A percentile compares a stretch with the other conserved stretches of the same genome.
Conservation (phyloP, 2,797 vertebrate species). For the Clarias fuscus region DNA sequence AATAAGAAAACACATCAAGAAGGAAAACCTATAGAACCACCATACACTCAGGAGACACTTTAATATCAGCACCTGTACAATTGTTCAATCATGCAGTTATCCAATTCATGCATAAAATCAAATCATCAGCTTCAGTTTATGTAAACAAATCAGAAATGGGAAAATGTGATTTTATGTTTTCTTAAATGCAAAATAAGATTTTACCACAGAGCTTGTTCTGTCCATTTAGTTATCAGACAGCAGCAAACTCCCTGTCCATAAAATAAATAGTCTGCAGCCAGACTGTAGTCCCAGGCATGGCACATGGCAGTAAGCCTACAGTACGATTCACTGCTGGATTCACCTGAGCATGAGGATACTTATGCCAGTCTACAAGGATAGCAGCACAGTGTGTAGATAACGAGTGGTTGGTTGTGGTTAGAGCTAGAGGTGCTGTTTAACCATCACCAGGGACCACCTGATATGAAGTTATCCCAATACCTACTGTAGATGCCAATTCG, state of each 20-base stretch:
- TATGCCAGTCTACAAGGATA: background rate
- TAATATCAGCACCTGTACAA: background rate
- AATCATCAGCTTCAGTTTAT: background rate
- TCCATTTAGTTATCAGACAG: background rate
- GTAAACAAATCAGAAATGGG: background rate
- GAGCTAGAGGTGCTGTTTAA: background rate
- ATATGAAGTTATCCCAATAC: no score
- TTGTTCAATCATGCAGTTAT: background rate
- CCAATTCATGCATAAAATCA: background rate
- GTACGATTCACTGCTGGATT: no score
- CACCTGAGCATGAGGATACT: background rate
- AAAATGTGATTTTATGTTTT: background rate
- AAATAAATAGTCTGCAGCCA: background rate
- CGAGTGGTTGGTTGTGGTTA: background rate
- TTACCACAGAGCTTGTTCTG: background rate
- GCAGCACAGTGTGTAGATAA: background rate
- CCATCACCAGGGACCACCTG: no score
- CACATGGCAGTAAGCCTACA: no score
- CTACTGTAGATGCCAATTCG: no score
- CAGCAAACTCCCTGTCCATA: no score
- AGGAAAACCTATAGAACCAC: background rate
- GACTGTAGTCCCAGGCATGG: no score
- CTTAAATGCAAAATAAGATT: background rate
- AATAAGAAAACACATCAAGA: background rate
- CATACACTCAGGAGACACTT: background rate